These are phyloP conservation scores for Myrmecobius fasciatus DNA, from an alignment of 2,113 vertebrate genomes.

Conservation along the genomic window DNA sequence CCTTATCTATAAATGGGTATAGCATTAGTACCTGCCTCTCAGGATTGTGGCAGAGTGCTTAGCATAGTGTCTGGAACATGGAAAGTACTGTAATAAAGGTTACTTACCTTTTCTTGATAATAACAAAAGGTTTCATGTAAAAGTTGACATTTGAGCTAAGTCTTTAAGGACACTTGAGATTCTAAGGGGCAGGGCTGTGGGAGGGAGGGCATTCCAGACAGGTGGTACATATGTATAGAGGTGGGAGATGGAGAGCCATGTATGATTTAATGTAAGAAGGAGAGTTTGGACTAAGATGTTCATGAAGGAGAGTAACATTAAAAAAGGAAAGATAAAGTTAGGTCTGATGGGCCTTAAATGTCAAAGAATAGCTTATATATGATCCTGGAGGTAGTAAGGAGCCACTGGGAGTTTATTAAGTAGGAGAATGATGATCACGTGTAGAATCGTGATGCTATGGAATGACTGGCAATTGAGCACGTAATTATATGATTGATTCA, in stretches of 20 bases:
- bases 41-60: neutral
- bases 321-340: neutral
- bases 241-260: neutral
- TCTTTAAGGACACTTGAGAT: neutral
- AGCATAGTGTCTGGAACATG: neutral
- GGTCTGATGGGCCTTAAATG: neutral
- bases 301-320: neutral
- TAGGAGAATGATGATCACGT: neutral
- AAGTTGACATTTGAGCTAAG: neutral
- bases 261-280: neutral
- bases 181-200: neutral
- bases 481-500: neutral
- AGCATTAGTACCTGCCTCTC: neutral
- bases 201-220: neutral
- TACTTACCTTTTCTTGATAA: neutral
- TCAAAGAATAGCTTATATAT: neutral
- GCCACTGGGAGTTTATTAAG: neutral
- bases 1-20: neutral
- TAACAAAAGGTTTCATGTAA: neutral
- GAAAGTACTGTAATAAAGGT: neutral
- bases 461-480: neutral
- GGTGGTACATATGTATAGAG: neutral
- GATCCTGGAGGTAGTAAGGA: neutral
- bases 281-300: neutral
- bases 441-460: neutral